Percentiles rank a stretch among this genome's conserved stretches.
Conservation (phyloP, 2,113 vertebrate genomes). For the Antechinus flavipes region DNA sequence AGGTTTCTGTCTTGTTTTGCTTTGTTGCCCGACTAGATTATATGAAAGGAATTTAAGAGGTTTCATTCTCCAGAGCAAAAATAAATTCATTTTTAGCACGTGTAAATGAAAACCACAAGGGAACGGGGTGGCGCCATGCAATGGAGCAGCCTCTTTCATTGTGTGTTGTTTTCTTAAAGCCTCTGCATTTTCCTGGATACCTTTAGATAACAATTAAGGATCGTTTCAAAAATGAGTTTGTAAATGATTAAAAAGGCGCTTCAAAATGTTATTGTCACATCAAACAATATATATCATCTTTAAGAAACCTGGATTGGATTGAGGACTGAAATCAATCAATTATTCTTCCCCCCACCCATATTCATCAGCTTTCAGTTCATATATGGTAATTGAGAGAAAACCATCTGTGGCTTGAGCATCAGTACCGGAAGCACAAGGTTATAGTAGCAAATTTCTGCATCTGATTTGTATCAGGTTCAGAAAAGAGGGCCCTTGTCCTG, state of each 20-base stretch:
- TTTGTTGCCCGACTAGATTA: background rate
- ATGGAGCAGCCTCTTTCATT: background rate
- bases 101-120: conserved; percentile 8
- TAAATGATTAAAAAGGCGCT: conserved; percentile 46
- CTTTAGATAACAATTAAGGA: conserved; percentile 24
- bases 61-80: conserved; percentile 27
- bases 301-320: conserved; percentile 64
- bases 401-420: conserved; percentile 70
- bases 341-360: conserved; percentile 64
- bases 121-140: accelerated
- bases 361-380: conserved; percentile 60
- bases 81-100: background rate
- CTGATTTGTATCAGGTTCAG: conserved; percentile 68
- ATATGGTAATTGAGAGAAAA: conserved; percentile 72
- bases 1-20: background rate
- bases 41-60: conserved; percentile 28
- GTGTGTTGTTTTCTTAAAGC: conserved; percentile 43
- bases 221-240: conserved; percentile 45
- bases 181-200: conserved; percentile 33
- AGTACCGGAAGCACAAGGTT: conserved; percentile 71
- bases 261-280: conserved; percentile 13
- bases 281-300: conserved; percentile 56
- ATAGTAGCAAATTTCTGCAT: conserved; percentile 64
- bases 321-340: conserved; percentile 70
- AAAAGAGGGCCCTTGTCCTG: conserved; percentile 42